Percentiles rank a stretch among this genome's conserved stretches.
Evolutionary conservation across 2,797 vertebrate species (phyloP).

Genomic region (Trachurus trachurus): DNA sequence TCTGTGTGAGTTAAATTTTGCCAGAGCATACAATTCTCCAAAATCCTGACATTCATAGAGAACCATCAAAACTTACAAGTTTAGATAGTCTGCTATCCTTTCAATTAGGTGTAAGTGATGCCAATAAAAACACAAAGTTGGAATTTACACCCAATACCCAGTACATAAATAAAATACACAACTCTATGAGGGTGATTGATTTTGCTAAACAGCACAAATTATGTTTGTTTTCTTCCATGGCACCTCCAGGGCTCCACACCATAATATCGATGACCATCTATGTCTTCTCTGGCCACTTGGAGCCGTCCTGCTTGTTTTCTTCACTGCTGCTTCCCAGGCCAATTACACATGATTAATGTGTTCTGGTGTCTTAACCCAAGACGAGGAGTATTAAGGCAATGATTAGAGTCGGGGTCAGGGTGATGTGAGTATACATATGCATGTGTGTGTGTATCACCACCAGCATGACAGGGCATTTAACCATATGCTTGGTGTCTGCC

Average conservation of each 20-base stretch:
- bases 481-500: conserved; percentile 55
- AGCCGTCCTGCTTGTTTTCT: conserved; percentile 23
- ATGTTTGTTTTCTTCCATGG: background rate
- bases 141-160: background rate
- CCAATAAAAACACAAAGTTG: background rate
- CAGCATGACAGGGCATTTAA: conserved; percentile 58
- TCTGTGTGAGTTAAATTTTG: background rate
- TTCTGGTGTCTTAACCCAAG: conserved; percentile 8
- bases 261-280: background rate
- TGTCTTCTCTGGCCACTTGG: background rate
- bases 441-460: conserved; percentile 43
- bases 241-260: background rate
- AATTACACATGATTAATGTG: conserved; percentile 67
- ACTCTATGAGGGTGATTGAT: background rate
- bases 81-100: background rate
- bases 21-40: background rate
- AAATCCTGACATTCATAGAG: too few relatives aligned
- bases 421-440: conserved; percentile 4
- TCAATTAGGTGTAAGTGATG: background rate
- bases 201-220: background rate
- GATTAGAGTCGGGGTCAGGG: conserved; percentile 1
- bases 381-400: background rate
- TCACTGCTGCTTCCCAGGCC: conserved; percentile 64
- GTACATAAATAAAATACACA: background rate
- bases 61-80: background rate